These are phyloP conservation scores for Epirrhoe alternata DNA, from an alignment of 2,888 invertebrate genomes.

Conservation along the genomic window DNA sequence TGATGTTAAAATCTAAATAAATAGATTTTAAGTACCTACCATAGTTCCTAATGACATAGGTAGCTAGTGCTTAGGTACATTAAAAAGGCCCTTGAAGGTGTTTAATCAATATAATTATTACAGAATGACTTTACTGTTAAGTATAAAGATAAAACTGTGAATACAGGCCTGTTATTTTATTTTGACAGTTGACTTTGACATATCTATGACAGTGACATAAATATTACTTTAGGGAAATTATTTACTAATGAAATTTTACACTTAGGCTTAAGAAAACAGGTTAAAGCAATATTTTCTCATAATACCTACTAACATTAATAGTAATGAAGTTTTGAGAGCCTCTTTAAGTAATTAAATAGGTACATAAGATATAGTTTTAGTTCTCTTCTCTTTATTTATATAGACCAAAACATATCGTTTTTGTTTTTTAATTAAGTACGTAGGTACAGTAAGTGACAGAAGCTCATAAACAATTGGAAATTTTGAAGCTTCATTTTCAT, in stretches of 20 bases:
- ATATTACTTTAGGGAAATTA: constrained; percentile 8
- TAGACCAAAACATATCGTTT: too few relatives aligned
- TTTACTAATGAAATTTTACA: constrained; percentile 12
- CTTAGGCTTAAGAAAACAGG: background rate
- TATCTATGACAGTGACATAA: constrained; percentile 9
- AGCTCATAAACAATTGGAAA: too few relatives aligned
- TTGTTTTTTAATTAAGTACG: too few relatives aligned
- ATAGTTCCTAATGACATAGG: too few relatives aligned
- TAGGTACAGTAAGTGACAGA: too few relatives aligned
- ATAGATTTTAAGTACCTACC: too few relatives aligned
- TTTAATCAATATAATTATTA: background rate
- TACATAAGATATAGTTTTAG: too few relatives aligned
- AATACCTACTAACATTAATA: background rate
- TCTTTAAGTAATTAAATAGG: background rate
- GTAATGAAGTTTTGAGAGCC: background rate
- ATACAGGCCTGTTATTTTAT: constrained; percentile 6
- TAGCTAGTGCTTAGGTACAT: too few relatives aligned
- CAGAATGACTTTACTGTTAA: too few relatives aligned
- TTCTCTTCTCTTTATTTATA: too few relatives aligned
- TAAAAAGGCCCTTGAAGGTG: background rate
- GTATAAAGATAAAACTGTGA: background rate
- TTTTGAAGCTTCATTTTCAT: too few relatives aligned
- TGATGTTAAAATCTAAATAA: too few relatives aligned
- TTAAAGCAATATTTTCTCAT: constrained; percentile 6
- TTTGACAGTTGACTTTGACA: constrained; percentile 10